These are phyloP conservation scores for Bombus impatiens DNA, from an alignment of 1,140 invertebrate species.

Conservation along the genomic window DNA sequence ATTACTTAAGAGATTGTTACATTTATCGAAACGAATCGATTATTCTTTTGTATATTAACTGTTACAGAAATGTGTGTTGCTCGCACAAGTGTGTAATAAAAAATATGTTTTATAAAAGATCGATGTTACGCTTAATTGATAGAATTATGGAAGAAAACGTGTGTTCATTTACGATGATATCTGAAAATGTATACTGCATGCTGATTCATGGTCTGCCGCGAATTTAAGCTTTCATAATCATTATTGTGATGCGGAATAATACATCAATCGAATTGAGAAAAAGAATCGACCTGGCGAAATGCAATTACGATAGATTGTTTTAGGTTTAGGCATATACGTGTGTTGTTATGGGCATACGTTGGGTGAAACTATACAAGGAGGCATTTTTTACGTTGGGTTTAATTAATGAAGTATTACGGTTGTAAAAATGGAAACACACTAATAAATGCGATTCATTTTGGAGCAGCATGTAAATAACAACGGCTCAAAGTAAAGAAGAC, in stretches of 20 bases:
- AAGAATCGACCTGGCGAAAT: constrained; percentile 1
- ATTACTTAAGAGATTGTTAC: no score
- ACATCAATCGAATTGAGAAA: constrained; percentile 3
- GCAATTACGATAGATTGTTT: not conserved
- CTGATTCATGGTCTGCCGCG: constrained; percentile 47
- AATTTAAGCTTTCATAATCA: constrained; percentile 55
- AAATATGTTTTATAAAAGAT: not conserved
- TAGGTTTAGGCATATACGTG: constrained; percentile 29
- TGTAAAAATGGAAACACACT: constrained; percentile 70
- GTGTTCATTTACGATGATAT: not conserved
- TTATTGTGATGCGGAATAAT: constrained; percentile 37
- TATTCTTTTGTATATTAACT: not conserved
- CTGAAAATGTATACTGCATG: constrained; percentile 60
- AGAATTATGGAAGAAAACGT: not conserved
- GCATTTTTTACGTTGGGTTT: constrained; percentile 76
- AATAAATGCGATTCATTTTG: constrained; percentile 73
- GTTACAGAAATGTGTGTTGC: not conserved
- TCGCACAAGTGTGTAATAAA: not conserved
- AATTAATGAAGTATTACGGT: constrained; percentile 66
- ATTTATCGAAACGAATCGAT: no score
- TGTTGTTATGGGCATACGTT: constrained; percentile 46
- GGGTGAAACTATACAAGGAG: constrained; percentile 65
- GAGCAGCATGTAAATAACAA: constrained; percentile 82
- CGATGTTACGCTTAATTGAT: not conserved
- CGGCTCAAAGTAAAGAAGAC: constrained; percentile 70